Base-by-base conservation (phyloP, 2,888 invertebrate species). In the Dasypogon diadema region DNA sequence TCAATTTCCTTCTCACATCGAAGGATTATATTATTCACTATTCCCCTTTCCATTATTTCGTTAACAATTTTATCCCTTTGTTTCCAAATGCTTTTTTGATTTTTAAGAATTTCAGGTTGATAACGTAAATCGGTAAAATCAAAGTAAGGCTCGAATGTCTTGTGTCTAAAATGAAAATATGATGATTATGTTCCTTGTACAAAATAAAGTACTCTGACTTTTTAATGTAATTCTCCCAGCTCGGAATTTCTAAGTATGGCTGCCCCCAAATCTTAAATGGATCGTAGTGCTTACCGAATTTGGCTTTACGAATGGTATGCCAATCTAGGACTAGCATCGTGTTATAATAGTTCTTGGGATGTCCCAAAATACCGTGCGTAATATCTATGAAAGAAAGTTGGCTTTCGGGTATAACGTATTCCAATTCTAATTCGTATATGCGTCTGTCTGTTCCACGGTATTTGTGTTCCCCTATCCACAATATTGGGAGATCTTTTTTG, bases 401-500 rank as follows among this genome's bases (percentile, higher is more conserved):
- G 12, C 82, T 81, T 0, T 81, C 83, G 0, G 86, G 84, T 5
- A 83, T 81, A 24, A 85, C 82, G 24, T 81, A 82, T 74, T 86
- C 85, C 55, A 83, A 75, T 76, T 86, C 86, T 0, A 86, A 77
- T 58, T 83, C 78, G 2, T 80, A 80, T 34, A 86, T 81, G 16
- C 84, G 82, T 4, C 77, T 74, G 78, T 86, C 82, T 2, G 80
- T 84, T 26, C 85, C 85, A 1, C 83, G 82, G 79, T 86, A 86
- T 77, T 83, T 84, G 2, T 83, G 82, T 34, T 82, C 81, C 0
- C 85, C 85, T n/a, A 85, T 83, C 85, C 85, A 86, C 34, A 86
- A 77, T 8, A 86, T 79, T 2, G 85, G 83, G 12, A 81, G 72
- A 80, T 86, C 82, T 58, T 81, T 79, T 0, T 80, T 78, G 10